Evolutionary conservation across 2,113 vertebrate species (phyloP).

Genomic region (Mionectes macconnelli): DNA sequence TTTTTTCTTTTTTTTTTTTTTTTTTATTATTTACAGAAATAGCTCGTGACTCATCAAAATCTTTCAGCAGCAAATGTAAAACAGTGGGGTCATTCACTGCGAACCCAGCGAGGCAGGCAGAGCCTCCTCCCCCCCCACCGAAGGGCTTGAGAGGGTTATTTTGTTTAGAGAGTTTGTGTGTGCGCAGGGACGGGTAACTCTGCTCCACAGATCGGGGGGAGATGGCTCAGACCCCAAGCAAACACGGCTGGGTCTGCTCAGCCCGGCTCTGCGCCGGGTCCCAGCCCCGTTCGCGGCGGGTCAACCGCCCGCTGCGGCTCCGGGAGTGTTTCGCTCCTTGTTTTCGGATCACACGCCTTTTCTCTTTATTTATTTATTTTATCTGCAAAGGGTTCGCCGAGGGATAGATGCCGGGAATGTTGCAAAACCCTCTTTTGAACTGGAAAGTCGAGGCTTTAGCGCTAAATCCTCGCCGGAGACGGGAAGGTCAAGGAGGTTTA

Average conservation of each 20-base stretch:
- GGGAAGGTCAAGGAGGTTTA: neutral
- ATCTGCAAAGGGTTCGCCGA: neutral
- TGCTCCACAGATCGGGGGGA: neutral
- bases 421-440: slow-evolving; percentile 40
- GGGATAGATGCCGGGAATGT: neutral
- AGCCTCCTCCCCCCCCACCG: neutral
- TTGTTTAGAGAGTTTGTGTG: neutral
- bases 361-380: neutral
- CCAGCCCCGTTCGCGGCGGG: neutral
- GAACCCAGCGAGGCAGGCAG: neutral
- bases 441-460: neutral
- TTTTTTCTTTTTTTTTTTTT: neutral
- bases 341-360: neutral
- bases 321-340: neutral
- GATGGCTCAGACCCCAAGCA: slow-evolving; percentile 11
- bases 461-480: neutral
- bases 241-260: neutral
- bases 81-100: slow-evolving; percentile 64
- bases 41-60: slow-evolving; percentile 60
- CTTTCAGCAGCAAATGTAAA: neutral
- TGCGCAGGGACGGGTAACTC: neutral
- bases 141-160: neutral
- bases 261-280: neutral
- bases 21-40: slow-evolving; percentile 52
- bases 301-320: neutral